Evolutionary conservation across 1,140 invertebrate genomes (phyloP).

Genomic region (Littorina saxatilis): DNA sequence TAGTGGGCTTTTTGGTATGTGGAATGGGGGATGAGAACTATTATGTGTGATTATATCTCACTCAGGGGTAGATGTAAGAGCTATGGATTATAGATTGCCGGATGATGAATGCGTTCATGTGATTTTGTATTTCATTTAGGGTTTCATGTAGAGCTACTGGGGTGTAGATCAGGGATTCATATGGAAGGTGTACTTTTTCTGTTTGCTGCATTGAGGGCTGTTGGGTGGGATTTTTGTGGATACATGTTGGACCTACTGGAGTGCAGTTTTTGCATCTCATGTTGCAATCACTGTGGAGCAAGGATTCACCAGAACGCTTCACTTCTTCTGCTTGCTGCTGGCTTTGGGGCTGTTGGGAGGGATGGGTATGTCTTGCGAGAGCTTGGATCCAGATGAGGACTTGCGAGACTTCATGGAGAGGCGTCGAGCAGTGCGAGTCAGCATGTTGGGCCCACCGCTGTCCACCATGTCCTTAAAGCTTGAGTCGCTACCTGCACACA

Average conservation of each 20-base stretch:
- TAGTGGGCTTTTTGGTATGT: too few relatives aligned
- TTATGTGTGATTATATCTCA: too few relatives aligned
- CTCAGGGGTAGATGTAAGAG: too few relatives aligned
- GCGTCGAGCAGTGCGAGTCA: constrained; percentile 32
- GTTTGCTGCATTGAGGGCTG: not conserved
- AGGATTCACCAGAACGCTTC: not conserved
- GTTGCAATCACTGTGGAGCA: not conserved
- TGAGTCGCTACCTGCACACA: not conserved
- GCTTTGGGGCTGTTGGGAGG: constrained; percentile 24
- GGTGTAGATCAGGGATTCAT: too few relatives aligned
- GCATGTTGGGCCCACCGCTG: not conserved
- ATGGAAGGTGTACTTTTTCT: too few relatives aligned
- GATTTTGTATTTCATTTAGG: too few relatives aligned
- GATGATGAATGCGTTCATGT: too few relatives aligned
- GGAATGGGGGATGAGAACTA: too few relatives aligned
- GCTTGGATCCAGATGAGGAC: constrained; percentile 41
- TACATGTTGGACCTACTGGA: not conserved
- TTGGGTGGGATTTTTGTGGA: not conserved
- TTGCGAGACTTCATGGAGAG: constrained; percentile 43
- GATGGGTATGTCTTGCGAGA: not conserved
- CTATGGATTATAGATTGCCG: too few relatives aligned
- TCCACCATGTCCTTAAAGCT: not conserved
- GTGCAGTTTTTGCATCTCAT: not conserved
- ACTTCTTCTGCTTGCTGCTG: constrained; percentile 16
- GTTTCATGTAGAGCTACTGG: too few relatives aligned